Conservation (phyloP, 2,113 vertebrate genomes). For the Anhinga rufa region DNA sequence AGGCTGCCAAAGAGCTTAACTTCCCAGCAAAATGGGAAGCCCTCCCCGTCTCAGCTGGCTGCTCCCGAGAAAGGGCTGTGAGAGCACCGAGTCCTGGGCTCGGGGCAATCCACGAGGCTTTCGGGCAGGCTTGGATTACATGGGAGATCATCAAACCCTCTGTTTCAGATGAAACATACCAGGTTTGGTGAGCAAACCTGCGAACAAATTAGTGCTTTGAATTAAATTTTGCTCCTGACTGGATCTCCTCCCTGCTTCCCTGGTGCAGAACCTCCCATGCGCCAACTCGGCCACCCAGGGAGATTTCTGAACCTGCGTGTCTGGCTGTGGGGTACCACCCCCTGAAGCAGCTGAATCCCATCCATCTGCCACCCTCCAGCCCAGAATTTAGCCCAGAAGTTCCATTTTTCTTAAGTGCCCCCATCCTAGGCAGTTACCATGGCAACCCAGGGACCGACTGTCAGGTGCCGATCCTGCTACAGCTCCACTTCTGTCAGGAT, state of each 20-base stretch:
- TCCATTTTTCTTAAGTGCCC: not conserved
- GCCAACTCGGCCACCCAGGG: not conserved
- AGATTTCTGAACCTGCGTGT: not conserved
- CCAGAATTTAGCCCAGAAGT: not conserved
- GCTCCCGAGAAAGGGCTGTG: not conserved
- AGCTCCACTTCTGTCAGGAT: not conserved
- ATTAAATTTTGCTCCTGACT: not conserved
- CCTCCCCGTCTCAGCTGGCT: not conserved
- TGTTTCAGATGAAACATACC: not conserved
- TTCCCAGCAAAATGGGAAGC: not conserved
- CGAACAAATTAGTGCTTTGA: not conserved
- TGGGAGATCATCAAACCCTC: not conserved
- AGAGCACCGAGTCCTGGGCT: not conserved
- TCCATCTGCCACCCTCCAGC: not conserved
- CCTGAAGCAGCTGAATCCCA: not conserved
- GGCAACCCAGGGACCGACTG: not conserved
- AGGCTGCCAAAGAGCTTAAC: not conserved
- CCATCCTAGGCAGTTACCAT: not conserved
- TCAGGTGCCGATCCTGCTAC: not conserved
- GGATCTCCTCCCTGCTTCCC: not conserved
- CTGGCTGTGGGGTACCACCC: not conserved
- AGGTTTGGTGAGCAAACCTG: not conserved
- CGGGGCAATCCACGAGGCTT: accelerated
- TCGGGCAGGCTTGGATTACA: not conserved
- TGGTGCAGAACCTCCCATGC: not conserved